A percentile compares a stretch with the other conserved stretches of the same genome.
Evolutionary conservation across 2,797 vertebrate genomes (phyloP).

Genomic region (Poeciliopsis turneri): DNA sequence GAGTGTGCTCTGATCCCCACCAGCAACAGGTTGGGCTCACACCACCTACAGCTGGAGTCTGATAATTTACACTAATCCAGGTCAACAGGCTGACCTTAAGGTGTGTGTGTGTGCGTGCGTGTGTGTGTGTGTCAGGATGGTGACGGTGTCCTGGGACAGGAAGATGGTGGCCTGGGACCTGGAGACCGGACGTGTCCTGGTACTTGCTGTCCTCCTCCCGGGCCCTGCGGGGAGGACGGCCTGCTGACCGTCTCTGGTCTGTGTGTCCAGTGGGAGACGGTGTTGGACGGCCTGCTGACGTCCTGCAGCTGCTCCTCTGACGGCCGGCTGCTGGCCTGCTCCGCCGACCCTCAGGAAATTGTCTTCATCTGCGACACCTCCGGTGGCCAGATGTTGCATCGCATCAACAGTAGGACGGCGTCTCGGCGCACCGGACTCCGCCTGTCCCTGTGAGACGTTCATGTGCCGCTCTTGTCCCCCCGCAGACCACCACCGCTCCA

Average conservation of each 20-base stretch:
- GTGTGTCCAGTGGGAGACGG: constrained; percentile 73
- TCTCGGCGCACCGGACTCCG: rapidly evolving
- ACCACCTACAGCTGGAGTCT: background rate
- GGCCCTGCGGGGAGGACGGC: background rate
- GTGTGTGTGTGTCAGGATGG: constrained; percentile 64
- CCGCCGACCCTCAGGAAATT: constrained; percentile 70
- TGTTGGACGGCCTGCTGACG: constrained; percentile 71
- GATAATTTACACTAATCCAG: background rate
- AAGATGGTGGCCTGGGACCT: constrained; percentile 79
- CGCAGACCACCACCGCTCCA: constrained; percentile 79
- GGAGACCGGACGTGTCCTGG: constrained; percentile 81
- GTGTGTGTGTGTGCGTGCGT: background rate
- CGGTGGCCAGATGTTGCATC: constrained; percentile 48
- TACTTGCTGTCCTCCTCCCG: constrained; percentile 30
- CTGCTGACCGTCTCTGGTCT: background rate
- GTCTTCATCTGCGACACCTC: constrained; percentile 63
- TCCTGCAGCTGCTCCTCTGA: constrained; percentile 80
- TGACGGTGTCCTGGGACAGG: constrained; percentile 84
- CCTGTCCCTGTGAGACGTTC: background rate
- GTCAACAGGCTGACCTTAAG: too few species aligned
- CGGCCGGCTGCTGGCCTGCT: constrained; percentile 72
- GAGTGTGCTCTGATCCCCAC: constrained; percentile 37
- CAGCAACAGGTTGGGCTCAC: constrained; percentile 41
- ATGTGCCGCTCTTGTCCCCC: background rate
- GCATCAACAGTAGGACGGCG: constrained; percentile 65